These are phyloP conservation scores for Parascotia fuliginaria DNA, from an alignment of 2,888 invertebrate species.

Conservation along the genomic window DNA sequence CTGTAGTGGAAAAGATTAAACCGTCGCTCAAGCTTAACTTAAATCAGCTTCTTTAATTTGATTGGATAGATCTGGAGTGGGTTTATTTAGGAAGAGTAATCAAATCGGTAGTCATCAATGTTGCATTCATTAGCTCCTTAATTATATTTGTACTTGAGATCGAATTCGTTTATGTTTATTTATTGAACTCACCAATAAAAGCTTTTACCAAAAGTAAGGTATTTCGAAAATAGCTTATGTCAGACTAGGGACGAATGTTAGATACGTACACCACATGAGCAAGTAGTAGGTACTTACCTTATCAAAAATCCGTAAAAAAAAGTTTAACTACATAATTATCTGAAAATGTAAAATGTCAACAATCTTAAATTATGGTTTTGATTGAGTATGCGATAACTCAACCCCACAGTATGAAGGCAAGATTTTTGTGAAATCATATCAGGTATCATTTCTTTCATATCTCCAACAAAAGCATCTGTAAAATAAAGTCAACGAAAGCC, in stretches of 20 bases:
- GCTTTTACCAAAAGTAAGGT: no score
- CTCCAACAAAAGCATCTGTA: not conserved
- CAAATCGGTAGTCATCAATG: not conserved
- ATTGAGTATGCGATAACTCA: not conserved
- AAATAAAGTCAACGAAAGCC: not conserved
- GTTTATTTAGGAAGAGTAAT: not conserved
- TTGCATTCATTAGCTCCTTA: not conserved
- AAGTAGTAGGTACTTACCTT: no score
- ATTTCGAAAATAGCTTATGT: no score
- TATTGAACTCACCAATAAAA: no score
- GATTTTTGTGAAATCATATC: not conserved
- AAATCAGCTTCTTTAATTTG: conserved; percentile 11
- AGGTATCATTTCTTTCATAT: not conserved
- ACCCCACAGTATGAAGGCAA: not conserved
- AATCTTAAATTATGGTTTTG: not conserved
- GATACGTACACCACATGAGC: no score
- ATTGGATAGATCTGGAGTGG: conserved; percentile 2
- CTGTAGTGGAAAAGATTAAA: conserved; percentile 5
- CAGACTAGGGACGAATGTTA: no score
- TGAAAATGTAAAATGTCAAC: no score
- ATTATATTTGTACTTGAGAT: not conserved
- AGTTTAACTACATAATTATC: no score
- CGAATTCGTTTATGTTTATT: no score
- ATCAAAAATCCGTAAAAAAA: no score
- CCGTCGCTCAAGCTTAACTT: conserved; percentile 8